Percentiles rank a stretch among this genome's conserved stretches.
These are phyloP conservation scores for Trichonephila clavipes DNA, from an alignment of 1,140 invertebrate genomes.

Conservation along the genomic window DNA sequence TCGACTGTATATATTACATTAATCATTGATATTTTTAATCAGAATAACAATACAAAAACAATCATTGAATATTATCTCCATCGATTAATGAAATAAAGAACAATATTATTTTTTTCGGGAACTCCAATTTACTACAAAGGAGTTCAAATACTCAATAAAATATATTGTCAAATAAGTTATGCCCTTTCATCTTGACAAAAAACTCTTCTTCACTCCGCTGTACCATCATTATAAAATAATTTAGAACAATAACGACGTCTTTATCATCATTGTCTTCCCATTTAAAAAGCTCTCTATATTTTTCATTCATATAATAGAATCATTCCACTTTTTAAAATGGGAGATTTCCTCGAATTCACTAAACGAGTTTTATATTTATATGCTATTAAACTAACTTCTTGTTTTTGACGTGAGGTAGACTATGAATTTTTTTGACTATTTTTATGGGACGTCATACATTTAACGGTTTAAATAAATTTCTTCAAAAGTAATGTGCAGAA, in stretches of 20 bases:
- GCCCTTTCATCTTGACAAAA: neutral
- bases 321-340: neutral
- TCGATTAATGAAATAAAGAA: too few species aligned
- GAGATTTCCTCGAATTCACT: neutral
- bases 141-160: too few species aligned
- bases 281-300: neutral
- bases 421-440: neutral
- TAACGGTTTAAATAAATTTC: neutral
- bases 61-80: too few species aligned
- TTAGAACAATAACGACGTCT: neutral
- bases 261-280: neutral
- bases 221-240: constrained; percentile 7
- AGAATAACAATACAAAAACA: too few species aligned
- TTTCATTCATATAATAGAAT: constrained; percentile 6
- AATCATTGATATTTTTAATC: too few species aligned
- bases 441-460: neutral
- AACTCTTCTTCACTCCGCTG: neutral
- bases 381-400: neutral
- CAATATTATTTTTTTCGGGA: too few species aligned
- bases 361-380: neutral
- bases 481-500: too few species aligned
- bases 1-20: too few species aligned
- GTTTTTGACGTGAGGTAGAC: neutral
- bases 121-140: too few species aligned
- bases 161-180: neutral